A percentile compares a stretch with the other conserved stretches of the same genome.
Evolutionary conservation across 2,888 invertebrate genomes (phyloP).

Genomic region (Lutraria lutraria): DNA sequence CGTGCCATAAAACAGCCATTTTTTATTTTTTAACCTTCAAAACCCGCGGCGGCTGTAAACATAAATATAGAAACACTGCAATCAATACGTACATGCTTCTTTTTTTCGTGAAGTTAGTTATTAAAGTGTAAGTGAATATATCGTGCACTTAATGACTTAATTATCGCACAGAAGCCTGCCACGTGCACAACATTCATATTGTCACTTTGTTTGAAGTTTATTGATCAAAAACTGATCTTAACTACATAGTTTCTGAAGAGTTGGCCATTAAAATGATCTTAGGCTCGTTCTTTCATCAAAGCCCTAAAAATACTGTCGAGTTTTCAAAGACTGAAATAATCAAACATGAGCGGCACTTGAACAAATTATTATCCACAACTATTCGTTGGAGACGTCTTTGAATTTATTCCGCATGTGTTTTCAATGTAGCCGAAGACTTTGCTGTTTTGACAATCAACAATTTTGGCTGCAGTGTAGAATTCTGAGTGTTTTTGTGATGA

Average conservation of each 20-base stretch:
- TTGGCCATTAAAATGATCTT: conserved; percentile 34
- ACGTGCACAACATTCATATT: conserved; percentile 19
- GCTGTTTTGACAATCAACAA: conserved; percentile 61
- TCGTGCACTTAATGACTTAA: conserved; percentile 19
- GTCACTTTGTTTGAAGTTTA: conserved; percentile 11
- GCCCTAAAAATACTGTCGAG: conserved; percentile 26
- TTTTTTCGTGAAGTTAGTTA: background rate
- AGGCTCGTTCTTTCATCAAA: conserved; percentile 34
- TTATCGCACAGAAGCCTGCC: background rate
- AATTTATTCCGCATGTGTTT: conserved; percentile 57
- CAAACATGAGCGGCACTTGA: conserved; percentile 39
- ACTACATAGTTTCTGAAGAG: conserved; percentile 37
- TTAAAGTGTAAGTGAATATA: background rate
- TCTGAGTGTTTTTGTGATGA: conserved; percentile 58
- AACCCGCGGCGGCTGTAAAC: background rate
- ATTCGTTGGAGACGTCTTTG: conserved; percentile 48
- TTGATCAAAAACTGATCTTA: conserved; percentile 40
- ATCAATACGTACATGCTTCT: background rate
- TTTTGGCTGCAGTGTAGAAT: conserved; percentile 53
- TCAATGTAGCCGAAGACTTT: conserved; percentile 46
- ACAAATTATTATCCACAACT: conserved; percentile 39
- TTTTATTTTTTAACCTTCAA: background rate
- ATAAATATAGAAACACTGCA: background rate
- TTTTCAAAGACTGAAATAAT: conserved; percentile 48
- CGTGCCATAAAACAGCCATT: background rate